Base-by-base conservation (phyloP, 2,888 invertebrate species). In the Poecilus cupreus region DNA sequence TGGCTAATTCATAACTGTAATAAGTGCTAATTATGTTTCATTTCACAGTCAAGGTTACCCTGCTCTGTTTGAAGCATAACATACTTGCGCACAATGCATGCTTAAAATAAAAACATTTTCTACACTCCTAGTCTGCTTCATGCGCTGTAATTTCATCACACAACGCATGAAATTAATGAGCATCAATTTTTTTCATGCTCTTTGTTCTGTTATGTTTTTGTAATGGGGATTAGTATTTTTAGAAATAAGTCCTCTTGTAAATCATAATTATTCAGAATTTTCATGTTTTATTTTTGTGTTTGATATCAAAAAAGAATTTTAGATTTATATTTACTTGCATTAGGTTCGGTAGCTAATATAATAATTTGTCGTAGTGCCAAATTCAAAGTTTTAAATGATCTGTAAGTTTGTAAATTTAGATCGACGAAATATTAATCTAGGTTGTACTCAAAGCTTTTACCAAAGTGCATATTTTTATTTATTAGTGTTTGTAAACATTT, bases 331-430 rank as follows among this genome's bases (percentile, higher is more conserved):
- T 49, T 13, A 18, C 13, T 2, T 26, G 60, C 60, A 60, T 24
- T 60, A 26, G 26, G n/a, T 24, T 60, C 26, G 60, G 60, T 60
- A 20, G 22, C 22, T 22, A 64, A 72, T 72, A n/a, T 72, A 72
- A 72, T 72, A 72, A 72, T 46, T 72, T 72, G 72, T 43, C 43
- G 11, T 46, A 22, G 16, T 72, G 72, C 72, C 72, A 72, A 72
- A 72, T 18, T 24, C 11, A 46, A 43, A 46, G 46, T 72, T 68
- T 68, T 3, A 68, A 68, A 43, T 70, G 60, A 60, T 60, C 60
- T 24, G 16, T 22, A 26, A 22, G 24, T 13, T 24, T 11, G n/a
- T 60, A 70, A 70, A 46, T 72, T 43, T 72, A 72, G 46, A 43
- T 72, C 20, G 8, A 43, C 32, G 32, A 16, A 57, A 13, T 37